These are phyloP conservation scores for Galeruca laticollis DNA, from an alignment of 2,888 invertebrate genomes.

Conservation along the genomic window DNA sequence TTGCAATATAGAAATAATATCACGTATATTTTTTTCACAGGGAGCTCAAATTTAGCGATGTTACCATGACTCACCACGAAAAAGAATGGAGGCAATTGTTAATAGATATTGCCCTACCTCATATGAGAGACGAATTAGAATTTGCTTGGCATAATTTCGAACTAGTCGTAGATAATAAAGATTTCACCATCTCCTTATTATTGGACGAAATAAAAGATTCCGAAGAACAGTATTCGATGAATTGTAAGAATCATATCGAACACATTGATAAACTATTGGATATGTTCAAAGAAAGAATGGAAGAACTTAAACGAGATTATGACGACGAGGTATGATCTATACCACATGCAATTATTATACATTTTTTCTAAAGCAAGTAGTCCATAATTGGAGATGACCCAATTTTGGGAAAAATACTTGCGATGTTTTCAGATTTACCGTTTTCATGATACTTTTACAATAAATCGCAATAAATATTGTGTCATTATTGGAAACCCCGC, in stretches of 20 bases:
- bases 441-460: no score
- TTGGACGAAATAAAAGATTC: constrained; percentile 64
- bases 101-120: constrained; percentile 62
- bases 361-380: no score
- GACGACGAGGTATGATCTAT: constrained; percentile 51
- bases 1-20: no score
- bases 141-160: constrained; percentile 67
- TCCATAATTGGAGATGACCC: no score
- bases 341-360: neutral
- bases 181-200: constrained; percentile 64
- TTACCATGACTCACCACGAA: constrained; percentile 59
- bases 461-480: no score
- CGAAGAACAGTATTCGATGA: constrained; percentile 65
- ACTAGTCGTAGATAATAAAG: constrained; percentile 66
- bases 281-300: constrained; percentile 59
- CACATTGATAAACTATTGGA: constrained; percentile 63
- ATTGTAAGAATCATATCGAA: constrained; percentile 61
- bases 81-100: constrained; percentile 65
- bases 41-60: constrained; percentile 63
- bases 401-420: no score
- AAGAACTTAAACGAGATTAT: constrained; percentile 59
- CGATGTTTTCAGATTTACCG: no score
- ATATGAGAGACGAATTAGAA: constrained; percentile 63
- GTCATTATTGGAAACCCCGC: no score
- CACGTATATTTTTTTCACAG: constrained; percentile 42